phyloP scores from a whole-genome alignment of 92 coral and sea anemone species.

The Zoanthus sansibaricus region DNA sequence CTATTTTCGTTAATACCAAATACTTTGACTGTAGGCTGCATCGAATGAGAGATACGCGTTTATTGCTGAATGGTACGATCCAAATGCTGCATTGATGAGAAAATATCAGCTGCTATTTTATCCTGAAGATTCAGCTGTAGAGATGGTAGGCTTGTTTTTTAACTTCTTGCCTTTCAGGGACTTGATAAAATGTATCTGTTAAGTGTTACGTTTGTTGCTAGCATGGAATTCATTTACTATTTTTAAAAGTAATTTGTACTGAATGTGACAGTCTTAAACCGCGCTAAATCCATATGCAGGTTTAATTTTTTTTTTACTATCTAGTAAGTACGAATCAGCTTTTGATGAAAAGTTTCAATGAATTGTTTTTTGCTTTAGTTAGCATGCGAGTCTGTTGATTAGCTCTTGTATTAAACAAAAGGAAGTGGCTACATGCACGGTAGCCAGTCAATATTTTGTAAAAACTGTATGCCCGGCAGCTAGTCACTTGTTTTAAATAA shows the following conservation, averaged over 20 bases:
- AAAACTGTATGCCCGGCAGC: too few species aligned
- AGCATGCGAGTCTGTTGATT: too few species aligned
- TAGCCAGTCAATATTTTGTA: too few species aligned
- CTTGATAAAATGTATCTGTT: neutral
- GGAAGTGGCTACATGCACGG: too few species aligned
- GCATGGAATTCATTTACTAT: neutral
- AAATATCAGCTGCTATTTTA: constrained; percentile 91
- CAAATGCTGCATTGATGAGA: constrained; percentile 91
- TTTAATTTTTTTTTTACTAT: too few species aligned
- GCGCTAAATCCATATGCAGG: too few species aligned
- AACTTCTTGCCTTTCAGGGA: neutral
- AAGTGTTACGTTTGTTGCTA: neutral
- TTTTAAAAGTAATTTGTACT: neutral
- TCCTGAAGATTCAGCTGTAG: constrained; percentile 91
- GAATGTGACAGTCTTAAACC: too few species aligned
- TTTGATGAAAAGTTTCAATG: too few species aligned
- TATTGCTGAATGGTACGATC: constrained; percentile 98
- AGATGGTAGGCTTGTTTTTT: constrained; percentile 77
- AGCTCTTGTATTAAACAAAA: too few species aligned
- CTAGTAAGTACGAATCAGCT: too few species aligned
- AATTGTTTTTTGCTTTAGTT: too few species aligned
- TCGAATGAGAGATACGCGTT: constrained; percentile 91
- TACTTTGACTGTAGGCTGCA: constrained; percentile 61
- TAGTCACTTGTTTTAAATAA: too few species aligned
- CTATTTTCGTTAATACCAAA: neutral